Evolutionary conservation across 2,888 invertebrate species (phyloP).

Genomic region (Neria commutata): DNA sequence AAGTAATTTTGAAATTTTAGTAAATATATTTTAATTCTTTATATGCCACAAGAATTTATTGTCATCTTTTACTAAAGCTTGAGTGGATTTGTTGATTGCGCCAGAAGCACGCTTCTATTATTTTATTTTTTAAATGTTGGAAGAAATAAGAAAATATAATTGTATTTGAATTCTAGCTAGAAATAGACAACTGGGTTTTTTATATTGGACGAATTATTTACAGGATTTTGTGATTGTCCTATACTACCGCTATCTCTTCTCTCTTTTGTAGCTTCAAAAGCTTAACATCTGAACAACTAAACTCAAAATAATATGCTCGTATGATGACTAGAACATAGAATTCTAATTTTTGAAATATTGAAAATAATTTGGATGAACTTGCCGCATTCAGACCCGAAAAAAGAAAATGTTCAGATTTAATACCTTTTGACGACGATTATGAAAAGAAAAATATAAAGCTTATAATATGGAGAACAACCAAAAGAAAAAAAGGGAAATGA

Average conservation of each 20-base stretch:
- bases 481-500: slow-evolving; percentile 20
- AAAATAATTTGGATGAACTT: background rate
- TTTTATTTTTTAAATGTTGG: background rate
- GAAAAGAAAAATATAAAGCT: background rate
- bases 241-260: background rate
- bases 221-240: background rate
- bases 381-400: background rate
- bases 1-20: background rate
- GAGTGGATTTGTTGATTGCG: background rate
- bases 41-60: background rate
- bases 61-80: background rate
- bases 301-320: no score
- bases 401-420: background rate
- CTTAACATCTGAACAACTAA: background rate
- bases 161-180: background rate
- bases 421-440: background rate
- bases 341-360: background rate
- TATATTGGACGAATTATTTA: background rate
- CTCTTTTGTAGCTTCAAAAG: background rate
- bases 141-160: background rate
- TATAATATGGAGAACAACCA: no score
- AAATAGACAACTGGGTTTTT: background rate
- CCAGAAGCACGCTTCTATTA: background rate
- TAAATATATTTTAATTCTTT: background rate
- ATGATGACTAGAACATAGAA: no score